Conservation (phyloP, 2,113 vertebrate species). For the Zapus hudsonius region DNA sequence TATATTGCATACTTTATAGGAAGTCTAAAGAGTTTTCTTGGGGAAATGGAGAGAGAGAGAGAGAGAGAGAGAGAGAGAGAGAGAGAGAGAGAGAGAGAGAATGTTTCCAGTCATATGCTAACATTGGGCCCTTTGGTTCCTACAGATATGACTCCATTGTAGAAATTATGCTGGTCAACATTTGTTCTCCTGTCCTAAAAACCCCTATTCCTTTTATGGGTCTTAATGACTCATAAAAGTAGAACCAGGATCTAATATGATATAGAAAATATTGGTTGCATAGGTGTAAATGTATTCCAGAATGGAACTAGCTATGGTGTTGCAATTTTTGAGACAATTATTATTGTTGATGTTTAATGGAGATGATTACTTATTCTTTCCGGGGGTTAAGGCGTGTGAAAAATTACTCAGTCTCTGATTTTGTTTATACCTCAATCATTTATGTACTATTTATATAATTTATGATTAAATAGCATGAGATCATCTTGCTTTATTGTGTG, state of each 20-base stretch:
- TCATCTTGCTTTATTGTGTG: slow-evolving; percentile 11
- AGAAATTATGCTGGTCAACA: not conserved
- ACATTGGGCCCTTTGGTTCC: not conserved
- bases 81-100: too few relatives aligned
- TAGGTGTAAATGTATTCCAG: not conserved
- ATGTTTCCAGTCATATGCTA: not conserved
- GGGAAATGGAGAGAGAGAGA: too few relatives aligned
- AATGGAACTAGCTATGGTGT: slow-evolving; percentile 16
- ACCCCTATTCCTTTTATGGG: not conserved
- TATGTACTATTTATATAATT: slow-evolving; percentile 52
- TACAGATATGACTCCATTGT: not conserved
- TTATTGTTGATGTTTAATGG: slow-evolving; percentile 8
- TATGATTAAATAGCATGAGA: slow-evolving; percentile 41
- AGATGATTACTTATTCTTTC: slow-evolving; percentile 47
- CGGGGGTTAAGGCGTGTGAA: slow-evolving; percentile 62
- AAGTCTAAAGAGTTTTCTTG: too few relatives aligned
- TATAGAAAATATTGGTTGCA: not conserved
- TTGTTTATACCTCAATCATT: slow-evolving; percentile 66
- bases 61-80: too few relatives aligned
- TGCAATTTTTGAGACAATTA: slow-evolving; percentile 57
- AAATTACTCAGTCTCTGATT: slow-evolving; percentile 51
- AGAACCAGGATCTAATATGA: not conserved
- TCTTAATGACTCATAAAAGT: not conserved
- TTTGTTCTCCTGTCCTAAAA: not conserved
- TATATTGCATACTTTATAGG: too few relatives aligned